These are phyloP conservation scores for Scyliorhinus canicula DNA, from an alignment of 2,797 vertebrate species.

Conservation along the genomic window DNA sequence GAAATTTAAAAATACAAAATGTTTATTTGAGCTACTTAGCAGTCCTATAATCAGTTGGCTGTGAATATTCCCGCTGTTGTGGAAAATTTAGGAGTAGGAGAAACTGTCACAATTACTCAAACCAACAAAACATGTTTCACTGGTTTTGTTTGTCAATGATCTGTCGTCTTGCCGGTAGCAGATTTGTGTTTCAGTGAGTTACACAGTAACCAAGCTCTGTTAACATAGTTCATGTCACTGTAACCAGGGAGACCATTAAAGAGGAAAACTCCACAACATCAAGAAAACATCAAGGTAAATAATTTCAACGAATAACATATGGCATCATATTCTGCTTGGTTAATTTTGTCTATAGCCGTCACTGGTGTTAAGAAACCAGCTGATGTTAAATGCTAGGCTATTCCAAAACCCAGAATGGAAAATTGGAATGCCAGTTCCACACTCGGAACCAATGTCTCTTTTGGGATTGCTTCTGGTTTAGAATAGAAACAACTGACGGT, in stretches of 20 bases:
- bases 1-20: not conserved
- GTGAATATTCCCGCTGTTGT: not conserved
- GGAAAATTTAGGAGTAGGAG: not conserved
- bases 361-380: no score
- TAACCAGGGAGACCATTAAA: not conserved
- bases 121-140: not conserved
- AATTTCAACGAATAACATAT: not conserved
- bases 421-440: no score
- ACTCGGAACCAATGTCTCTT: no score
- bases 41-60: not conserved
- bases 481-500: no score
- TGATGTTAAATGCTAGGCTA: no score
- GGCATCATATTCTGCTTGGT: not conserved
- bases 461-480: no score
- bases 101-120: no score
- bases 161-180: not conserved
- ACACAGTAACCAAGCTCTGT: not conserved
- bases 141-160: no score
- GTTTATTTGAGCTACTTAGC: not conserved
- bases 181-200: not conserved
- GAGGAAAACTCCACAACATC: not conserved
- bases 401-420: no score
- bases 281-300: not conserved
- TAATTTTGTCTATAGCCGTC: no score
- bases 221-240: not conserved